phyloP scores from a whole-genome alignment of 2,888 invertebrate species.

The Microctonus hyperodae region DNA sequence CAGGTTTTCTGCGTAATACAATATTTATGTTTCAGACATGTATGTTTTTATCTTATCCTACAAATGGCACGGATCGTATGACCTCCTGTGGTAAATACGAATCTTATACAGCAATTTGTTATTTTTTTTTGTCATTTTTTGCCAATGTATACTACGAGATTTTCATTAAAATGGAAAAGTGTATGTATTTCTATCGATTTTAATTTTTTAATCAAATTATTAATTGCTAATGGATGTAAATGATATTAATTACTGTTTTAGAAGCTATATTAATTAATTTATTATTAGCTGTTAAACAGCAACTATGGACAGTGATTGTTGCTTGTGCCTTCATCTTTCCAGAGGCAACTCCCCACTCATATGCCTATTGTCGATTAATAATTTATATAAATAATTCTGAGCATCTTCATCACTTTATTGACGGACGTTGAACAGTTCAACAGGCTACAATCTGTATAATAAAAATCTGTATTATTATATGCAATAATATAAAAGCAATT shows the following conservation, averaged over 20 bases:
- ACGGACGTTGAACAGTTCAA: constrained; percentile 9
- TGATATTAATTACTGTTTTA: background rate
- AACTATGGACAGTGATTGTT: constrained; percentile 1
- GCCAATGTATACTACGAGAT: background rate
- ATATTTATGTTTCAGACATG: background rate
- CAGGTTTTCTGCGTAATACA: constrained; percentile 2
- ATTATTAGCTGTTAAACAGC: background rate
- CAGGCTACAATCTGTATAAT: background rate
- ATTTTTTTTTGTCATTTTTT: background rate
- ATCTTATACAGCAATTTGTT: background rate
- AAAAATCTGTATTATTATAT: background rate
- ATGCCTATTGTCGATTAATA: constrained; percentile 1
- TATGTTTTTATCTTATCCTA: background rate
- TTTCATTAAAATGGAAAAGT: background rate
- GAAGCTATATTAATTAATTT: background rate
- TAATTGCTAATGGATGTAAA: background rate
- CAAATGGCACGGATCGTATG: background rate
- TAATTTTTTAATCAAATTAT: background rate
- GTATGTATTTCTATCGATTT: background rate
- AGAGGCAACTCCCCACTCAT: constrained; percentile 15
- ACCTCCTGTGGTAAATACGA: background rate
- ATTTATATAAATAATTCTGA: constrained; percentile 27
- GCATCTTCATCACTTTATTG: constrained; percentile 15
- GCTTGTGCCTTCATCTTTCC: background rate
- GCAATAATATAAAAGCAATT: background rate